Percentiles rank a stretch among this genome's conserved stretches.
Evolutionary conservation across 2,888 invertebrate genomes (phyloP).

Genomic region (Monopis laevigella): DNA sequence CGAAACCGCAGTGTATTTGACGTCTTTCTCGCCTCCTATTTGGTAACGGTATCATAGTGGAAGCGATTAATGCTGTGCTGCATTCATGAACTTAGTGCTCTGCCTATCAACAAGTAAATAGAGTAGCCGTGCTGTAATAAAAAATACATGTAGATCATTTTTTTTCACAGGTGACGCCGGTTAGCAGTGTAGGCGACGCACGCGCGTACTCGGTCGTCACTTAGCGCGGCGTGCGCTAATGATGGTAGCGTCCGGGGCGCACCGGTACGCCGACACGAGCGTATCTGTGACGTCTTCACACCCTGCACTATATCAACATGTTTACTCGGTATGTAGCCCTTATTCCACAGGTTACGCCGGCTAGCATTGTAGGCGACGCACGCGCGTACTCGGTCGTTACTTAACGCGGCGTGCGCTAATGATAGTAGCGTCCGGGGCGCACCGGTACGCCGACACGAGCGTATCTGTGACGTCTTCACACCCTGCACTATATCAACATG

Average conservation of each 20-base stretch:
- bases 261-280: conserved; percentile 49
- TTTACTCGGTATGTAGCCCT: conserved; percentile 52
- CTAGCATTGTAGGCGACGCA: conserved; percentile 23
- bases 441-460: conserved; percentile 51
- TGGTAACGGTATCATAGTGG: too few relatives aligned
- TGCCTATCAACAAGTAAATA: too few relatives aligned
- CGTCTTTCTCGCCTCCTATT: too few relatives aligned
- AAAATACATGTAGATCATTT: too few relatives aligned
- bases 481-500: conserved; percentile 39
- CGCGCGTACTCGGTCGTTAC: too few relatives aligned
- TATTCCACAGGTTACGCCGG: too few relatives aligned
- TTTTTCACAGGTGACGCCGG: too few relatives aligned
- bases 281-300: conserved; percentile 36
- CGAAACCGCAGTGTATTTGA: too few relatives aligned
- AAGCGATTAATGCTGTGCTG: too few relatives aligned
- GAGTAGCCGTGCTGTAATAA: too few relatives aligned
- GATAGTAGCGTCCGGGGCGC: conserved; percentile 50
- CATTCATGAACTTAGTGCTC: too few relatives aligned
- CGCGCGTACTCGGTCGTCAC: too few relatives aligned
- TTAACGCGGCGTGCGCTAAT: conserved; percentile 32
- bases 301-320: conserved; percentile 39
- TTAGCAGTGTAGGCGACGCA: conserved; percentile 23
- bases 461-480: conserved; percentile 39
- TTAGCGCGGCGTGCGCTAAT: conserved; percentile 33
- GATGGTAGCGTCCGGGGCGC: conserved; percentile 52